These are phyloP conservation scores for Meriones unguiculatus DNA, from an alignment of 2,113 vertebrate species.

Conservation along the genomic window DNA sequence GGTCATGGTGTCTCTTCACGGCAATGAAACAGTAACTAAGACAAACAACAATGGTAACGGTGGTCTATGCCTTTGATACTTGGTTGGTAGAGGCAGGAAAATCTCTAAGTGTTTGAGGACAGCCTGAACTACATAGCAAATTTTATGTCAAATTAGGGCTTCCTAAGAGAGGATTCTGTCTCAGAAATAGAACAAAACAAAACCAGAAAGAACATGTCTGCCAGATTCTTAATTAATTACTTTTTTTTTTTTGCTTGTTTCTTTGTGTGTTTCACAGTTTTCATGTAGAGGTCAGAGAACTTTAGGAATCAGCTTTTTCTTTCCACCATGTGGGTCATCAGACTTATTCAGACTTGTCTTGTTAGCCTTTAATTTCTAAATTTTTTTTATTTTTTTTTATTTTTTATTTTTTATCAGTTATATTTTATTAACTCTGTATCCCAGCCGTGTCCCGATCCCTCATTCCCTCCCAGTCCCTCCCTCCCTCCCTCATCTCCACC, in stretches of 20 bases:
- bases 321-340: not conserved
- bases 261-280: not conserved
- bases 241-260: not conserved
- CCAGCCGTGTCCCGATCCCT: too few relatives aligned
- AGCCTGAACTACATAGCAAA: not conserved
- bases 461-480: too few relatives aligned
- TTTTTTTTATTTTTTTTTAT: too few relatives aligned
- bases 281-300: not conserved
- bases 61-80: not conserved
- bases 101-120: not conserved
- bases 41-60: too few relatives aligned
- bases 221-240: not conserved
- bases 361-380: not conserved
- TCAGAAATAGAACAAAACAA: not conserved
- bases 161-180: not conserved
- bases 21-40: not conserved
- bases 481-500: too few relatives aligned
- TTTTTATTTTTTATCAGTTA: too few relatives aligned
- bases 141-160: not conserved
- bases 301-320: not conserved
- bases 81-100: not conserved
- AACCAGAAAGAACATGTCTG: not conserved
- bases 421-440: too few relatives aligned
- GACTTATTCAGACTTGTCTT: not conserved
- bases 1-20: not conserved